Evolutionary conservation across 2,797 vertebrate genomes (phyloP).

Genomic region (Trematomus bernacchii): DNA sequence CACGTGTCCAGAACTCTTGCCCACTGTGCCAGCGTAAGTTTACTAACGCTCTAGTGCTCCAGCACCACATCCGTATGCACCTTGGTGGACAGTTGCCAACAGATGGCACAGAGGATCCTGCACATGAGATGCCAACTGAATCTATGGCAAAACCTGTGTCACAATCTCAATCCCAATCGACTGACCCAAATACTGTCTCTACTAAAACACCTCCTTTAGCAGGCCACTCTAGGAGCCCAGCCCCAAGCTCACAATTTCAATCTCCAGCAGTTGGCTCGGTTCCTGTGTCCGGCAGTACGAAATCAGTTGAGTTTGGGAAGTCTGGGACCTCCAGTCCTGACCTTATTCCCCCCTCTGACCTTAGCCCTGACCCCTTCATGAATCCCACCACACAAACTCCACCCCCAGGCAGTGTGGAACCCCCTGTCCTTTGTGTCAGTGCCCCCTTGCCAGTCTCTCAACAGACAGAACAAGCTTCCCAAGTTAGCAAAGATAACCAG

Average conservation of each 20-base stretch:
- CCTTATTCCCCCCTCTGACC: conserved; percentile 80
- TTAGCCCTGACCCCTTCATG: conserved; percentile 81
- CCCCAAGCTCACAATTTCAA: conserved; percentile 61
- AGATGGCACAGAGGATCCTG: conserved; percentile 71
- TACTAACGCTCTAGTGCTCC: conserved; percentile 93
- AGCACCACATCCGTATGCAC: conserved; percentile 95
- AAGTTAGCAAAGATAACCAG: conserved; percentile 48
- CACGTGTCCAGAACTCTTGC: conserved; percentile 91
- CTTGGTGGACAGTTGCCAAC: conserved; percentile 92
- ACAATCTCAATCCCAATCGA: conserved; percentile 68
- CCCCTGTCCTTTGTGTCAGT: conserved; percentile 75
- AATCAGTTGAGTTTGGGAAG: conserved; percentile 70
- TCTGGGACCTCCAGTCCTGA: conserved; percentile 79
- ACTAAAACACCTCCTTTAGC: conserved; percentile 51
- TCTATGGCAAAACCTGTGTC: conserved; percentile 64
- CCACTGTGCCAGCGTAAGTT: conserved; percentile 94
- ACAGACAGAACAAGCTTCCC: conserved; percentile 43
- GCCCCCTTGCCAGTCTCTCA: conserved; percentile 55
- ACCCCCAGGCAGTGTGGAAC: conserved; percentile 65
- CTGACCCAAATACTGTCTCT: conserved; percentile 48
- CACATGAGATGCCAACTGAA: conserved; percentile 70
- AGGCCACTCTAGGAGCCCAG: conserved; percentile 46
- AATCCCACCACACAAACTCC: conserved; percentile 73
- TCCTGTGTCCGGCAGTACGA: conserved; percentile 40
- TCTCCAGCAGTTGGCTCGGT: conserved; percentile 35